Evolutionary conservation across 2,797 vertebrate species (phyloP), one percentile per base, ranked within the genome.

Genomic region (Thamnophis elegans): DNA sequence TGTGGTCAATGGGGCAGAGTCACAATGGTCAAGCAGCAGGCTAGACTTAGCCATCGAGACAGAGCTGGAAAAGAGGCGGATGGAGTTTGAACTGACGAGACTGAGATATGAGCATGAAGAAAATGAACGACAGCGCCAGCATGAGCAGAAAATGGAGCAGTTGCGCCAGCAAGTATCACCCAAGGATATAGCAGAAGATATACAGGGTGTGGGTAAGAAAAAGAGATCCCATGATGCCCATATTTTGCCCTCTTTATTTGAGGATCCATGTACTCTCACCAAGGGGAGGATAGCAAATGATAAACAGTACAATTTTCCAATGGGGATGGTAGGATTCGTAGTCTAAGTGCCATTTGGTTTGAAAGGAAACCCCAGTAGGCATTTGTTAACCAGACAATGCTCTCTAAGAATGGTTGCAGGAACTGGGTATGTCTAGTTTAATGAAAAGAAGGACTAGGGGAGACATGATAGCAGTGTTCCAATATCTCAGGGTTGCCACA

Each of bases 51-150:
- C 93, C 26, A 90, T 93, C 7, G 92, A 94, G 7, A 85, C 95
- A 4, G 97, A 97, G 87, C 94, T 97, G 94, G 96, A 97, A 92
- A 96, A 94, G 93, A 65, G 94, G 65, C 96, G 93, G 92, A 95
- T 95, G 95, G 92, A 97, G 93, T 97, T 96, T 26, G 93, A 96
- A 85, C 95, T 97, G 93, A 93, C 91, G 0, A 93, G 94, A 28
- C 94, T 97, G 58, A 95, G 91, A 93, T 96, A 92, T 12, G 51
- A 95, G 85, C 95, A 96, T 0, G 94, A 97, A 26, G 95, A 97
- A 90, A 97, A 96, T 0, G 94, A 97, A 93, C 92, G 96, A 2
- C 95, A 97, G 92, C 92, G 97, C 65, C 95, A 95, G 91, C 97
- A 96, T 0, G 95, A 97, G 87, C 94, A 95, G 55, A 95, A 73